phyloP scores from a whole-genome alignment of 2,888 invertebrate genomes.

The Anthophora plumipes region DNA sequence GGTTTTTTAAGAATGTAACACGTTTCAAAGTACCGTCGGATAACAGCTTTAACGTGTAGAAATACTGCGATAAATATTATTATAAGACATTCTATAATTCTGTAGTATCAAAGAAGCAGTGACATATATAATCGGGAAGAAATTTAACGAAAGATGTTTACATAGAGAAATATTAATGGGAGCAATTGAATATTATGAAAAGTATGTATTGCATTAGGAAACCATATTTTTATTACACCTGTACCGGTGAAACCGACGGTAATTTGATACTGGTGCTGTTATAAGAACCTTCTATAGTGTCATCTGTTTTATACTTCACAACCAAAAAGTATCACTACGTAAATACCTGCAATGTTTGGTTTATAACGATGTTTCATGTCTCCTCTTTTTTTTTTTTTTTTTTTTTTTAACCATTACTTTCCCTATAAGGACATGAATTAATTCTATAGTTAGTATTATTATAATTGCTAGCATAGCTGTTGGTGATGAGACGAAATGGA shows the following conservation, averaged over 20 bases:
- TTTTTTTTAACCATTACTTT: conserved; percentile 51
- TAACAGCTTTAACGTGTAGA: conserved; percentile 49
- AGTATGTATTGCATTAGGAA: conserved; percentile 45
- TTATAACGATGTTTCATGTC: conserved; percentile 62
- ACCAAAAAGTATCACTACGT: conserved; percentile 72
- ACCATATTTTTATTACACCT: conserved; percentile 56
- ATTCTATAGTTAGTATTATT: conserved; percentile 67
- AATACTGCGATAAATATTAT: conserved; percentile 44
- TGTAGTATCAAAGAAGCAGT: conserved; percentile 36
- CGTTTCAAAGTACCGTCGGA: conserved; percentile 60
- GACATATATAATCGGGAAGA: conserved; percentile 13
- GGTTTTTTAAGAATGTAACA: conserved; percentile 61
- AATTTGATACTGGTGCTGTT: conserved; percentile 60
- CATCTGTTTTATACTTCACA: conserved; percentile 64
- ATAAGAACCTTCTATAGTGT: conserved; percentile 65
- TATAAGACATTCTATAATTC: conserved; percentile 51
- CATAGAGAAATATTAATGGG: conserved; percentile 55
- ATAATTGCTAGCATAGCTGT: conserved; percentile 68
- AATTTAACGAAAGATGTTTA: conserved; percentile 22
- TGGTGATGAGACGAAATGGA: conserved; percentile 54
- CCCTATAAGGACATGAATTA: conserved; percentile 63
- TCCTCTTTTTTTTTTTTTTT: conserved; percentile 59
- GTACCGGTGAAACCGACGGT: conserved; percentile 58
- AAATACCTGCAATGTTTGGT: conserved; percentile 68
- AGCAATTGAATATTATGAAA: conserved; percentile 55